These are phyloP conservation scores for Anabacerthia variegaticeps DNA, from an alignment of 2,797 vertebrate species.

Conservation along the genomic window DNA sequence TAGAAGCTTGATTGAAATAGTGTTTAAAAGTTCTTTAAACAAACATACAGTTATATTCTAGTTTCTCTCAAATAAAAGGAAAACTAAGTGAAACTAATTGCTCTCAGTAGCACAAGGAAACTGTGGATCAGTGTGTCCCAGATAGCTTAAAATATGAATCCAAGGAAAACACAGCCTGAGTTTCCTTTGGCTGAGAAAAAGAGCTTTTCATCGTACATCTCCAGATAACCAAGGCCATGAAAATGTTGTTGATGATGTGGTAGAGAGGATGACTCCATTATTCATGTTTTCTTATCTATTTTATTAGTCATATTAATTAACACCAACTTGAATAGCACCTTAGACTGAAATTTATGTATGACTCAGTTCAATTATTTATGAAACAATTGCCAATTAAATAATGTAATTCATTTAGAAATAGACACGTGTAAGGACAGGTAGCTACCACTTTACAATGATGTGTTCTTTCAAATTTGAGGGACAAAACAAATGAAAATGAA, in stretches of 20 bases:
- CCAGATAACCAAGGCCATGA: not conserved
- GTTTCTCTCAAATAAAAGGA: not conserved
- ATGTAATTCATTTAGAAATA: not conserved
- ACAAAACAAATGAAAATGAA: not conserved
- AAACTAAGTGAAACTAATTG: not conserved
- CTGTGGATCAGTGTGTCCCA: not conserved
- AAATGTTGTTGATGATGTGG: not conserved
- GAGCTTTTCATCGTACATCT: not conserved
- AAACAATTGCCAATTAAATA: constrained; percentile 26
- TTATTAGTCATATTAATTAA: constrained; percentile 25
- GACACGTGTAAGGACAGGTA: not conserved
- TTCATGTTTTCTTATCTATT: constrained; percentile 5
- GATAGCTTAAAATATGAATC: not conserved
- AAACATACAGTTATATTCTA: not conserved
- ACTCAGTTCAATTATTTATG: constrained; percentile 26
- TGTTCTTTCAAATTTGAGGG: not conserved
- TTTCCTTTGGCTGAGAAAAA: not conserved
- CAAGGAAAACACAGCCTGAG: not conserved
- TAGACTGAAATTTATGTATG: not conserved
- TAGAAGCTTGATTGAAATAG: not conserved
- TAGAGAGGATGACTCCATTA: not conserved
- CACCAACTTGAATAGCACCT: not conserved
- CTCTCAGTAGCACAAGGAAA: not conserved
- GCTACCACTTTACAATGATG: not conserved
- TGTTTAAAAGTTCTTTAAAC: not conserved